These are phyloP conservation scores for Oegoconia quadripuncta DNA, from an alignment of 2,888 invertebrate species.

Conservation along the genomic window DNA sequence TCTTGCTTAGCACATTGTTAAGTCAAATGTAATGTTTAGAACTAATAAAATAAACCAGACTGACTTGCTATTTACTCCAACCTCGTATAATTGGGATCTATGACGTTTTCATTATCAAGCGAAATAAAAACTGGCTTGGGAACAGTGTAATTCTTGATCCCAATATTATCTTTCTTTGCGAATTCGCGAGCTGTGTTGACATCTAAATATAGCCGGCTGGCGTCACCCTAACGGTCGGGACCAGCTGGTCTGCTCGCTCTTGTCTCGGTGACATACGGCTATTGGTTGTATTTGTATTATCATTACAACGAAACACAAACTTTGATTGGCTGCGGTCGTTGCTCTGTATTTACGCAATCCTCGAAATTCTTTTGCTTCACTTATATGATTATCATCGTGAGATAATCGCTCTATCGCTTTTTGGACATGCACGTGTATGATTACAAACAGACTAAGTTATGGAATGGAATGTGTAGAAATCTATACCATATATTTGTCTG, in stretches of 20 bases:
- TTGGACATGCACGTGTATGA: no score
- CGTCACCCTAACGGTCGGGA: conserved; percentile 31
- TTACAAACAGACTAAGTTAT: no score
- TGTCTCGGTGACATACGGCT: conserved; percentile 43
- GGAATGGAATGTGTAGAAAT: no score
- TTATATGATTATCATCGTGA: not conserved
- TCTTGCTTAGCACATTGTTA: no score
- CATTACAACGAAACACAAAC: conserved; percentile 39
- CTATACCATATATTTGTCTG: no score
- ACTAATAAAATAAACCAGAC: no score
- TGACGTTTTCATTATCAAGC: not conserved
- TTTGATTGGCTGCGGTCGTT: conserved; percentile 49
- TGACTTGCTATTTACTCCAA: no score
- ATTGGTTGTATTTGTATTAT: conserved; percentile 46
- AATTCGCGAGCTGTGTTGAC: conserved; percentile 43
- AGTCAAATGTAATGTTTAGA: no score
- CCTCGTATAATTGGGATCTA: not conserved
- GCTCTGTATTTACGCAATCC: conserved; percentile 44
- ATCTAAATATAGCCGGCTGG: conserved; percentile 47
- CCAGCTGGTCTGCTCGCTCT: conserved; percentile 22
- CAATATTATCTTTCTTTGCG: conserved; percentile 30
- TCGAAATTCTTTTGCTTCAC: not conserved
- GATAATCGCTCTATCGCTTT: not conserved
- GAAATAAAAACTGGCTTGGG: not conserved
- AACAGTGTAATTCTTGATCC: conserved; percentile 27